Conservation (phyloP, 2,797 vertebrate genomes). For the Galago senegalensis region DNA sequence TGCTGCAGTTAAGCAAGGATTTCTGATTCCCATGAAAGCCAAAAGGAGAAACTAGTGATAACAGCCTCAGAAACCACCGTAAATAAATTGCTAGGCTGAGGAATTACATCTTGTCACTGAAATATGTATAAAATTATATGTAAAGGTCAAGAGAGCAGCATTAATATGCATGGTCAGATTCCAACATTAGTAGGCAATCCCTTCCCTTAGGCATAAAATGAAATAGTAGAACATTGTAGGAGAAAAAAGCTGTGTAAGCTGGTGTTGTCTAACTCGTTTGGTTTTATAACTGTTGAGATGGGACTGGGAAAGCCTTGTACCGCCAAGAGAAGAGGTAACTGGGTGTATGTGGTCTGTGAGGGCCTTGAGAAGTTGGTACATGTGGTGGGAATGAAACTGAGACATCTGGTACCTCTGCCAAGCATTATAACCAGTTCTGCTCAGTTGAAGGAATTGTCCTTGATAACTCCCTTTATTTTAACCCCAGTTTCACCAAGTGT, state of each 20-base stretch:
- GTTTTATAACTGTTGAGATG: background rate
- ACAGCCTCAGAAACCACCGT: slow-evolving; percentile 59
- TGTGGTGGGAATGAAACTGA: no score
- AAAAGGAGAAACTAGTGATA: slow-evolving; percentile 62
- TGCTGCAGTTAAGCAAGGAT: background rate
- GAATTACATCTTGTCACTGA: slow-evolving; percentile 51
- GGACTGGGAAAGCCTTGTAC: background rate
- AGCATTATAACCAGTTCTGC: background rate
- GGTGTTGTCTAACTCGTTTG: slow-evolving; percentile 30
- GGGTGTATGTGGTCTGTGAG: background rate
- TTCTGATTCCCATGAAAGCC: slow-evolving; percentile 54
- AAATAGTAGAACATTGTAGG: slow-evolving; percentile 41
- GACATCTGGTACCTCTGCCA: background rate
- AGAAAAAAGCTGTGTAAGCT: slow-evolving; percentile 37
- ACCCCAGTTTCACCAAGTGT: background rate
- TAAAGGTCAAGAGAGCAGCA: slow-evolving; percentile 73
- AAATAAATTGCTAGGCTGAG: slow-evolving; percentile 62
- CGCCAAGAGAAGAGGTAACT: background rate
- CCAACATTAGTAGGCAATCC: slow-evolving; percentile 64
- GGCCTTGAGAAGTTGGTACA: background rate
- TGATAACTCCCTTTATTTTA: background rate
- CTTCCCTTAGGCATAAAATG: slow-evolving; percentile 56
- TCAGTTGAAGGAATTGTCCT: background rate
- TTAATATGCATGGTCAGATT: slow-evolving; percentile 76
- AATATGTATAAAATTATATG: slow-evolving; percentile 73